Percentiles rank a stretch among this genome's conserved stretches.
phyloP scores from a whole-genome alignment of 2,797 vertebrate species.

The Etheostoma nigrum region DNA sequence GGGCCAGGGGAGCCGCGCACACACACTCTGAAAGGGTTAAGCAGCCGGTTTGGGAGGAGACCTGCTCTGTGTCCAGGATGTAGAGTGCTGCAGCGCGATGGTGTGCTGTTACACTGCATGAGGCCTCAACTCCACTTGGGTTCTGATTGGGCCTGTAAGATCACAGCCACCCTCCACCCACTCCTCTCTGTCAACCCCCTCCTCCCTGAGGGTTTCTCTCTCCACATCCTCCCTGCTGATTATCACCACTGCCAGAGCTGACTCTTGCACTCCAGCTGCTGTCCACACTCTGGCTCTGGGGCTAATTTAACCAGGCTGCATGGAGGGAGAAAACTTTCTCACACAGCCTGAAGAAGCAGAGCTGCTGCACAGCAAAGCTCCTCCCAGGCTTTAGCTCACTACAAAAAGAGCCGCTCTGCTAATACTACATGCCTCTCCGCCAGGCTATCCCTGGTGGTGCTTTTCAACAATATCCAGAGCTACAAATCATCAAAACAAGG shows the following conservation, averaged over 20 bases:
- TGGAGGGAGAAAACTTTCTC: slow-evolving; percentile 78
- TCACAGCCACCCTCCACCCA: slow-evolving; percentile 67
- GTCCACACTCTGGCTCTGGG: slow-evolving; percentile 82
- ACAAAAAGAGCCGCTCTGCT: slow-evolving; percentile 17
- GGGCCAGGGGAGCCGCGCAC: slow-evolving; percentile 63
- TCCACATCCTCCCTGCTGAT: slow-evolving; percentile 86
- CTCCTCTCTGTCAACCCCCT: slow-evolving; percentile 20
- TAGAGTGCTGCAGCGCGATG: slow-evolving; percentile 75
- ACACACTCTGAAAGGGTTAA: slow-evolving; percentile 79
- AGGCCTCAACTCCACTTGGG: slow-evolving; percentile 82
- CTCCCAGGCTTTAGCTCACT: slow-evolving; percentile 32
- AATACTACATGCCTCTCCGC: slow-evolving; percentile 37
- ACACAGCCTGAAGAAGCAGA: slow-evolving; percentile 59
- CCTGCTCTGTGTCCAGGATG: slow-evolving; percentile 86
- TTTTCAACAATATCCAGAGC: slow-evolving; percentile 68
- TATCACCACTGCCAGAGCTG: slow-evolving; percentile 82
- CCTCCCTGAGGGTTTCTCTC: slow-evolving; percentile 78
- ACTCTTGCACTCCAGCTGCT: slow-evolving; percentile 85
- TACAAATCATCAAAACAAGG: slow-evolving; percentile 48
- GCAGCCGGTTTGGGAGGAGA: slow-evolving; percentile 80
- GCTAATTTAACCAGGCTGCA: slow-evolving; percentile 82
- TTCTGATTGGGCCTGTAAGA: slow-evolving; percentile 86
- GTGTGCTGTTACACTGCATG: slow-evolving; percentile 83
- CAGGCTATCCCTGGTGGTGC: slow-evolving; percentile 37
- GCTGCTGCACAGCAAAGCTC: slow-evolving; percentile 28